Evolutionary conservation across 1,140 invertebrate genomes (phyloP).

Genomic region (Bathynomus jamesi): DNA sequence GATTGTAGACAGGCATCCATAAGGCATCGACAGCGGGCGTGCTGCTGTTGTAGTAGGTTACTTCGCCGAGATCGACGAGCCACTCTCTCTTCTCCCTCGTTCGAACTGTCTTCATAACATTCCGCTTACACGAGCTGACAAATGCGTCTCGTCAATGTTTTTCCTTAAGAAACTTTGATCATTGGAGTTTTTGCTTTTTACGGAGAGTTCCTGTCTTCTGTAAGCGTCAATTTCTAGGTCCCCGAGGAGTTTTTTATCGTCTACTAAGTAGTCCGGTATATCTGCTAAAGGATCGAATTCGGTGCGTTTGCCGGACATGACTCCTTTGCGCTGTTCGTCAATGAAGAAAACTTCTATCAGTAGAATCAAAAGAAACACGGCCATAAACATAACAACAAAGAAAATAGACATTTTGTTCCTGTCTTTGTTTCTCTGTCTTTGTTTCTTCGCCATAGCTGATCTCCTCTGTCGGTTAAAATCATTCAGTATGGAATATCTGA

Average conservation of each 20-base stretch:
- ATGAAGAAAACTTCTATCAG: slow-evolving; percentile 71
- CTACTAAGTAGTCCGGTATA: slow-evolving; percentile 32
- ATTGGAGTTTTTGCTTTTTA: slow-evolving; percentile 28
- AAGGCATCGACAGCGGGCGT: slow-evolving; percentile 38
- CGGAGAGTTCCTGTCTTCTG: slow-evolving; percentile 30
- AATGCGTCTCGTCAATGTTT: slow-evolving; percentile 34
- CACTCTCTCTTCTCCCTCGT: slow-evolving; percentile 26
- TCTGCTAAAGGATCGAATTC: slow-evolving; percentile 23
- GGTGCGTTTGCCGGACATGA: slow-evolving; percentile 13
- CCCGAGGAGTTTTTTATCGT: slow-evolving; percentile 32
- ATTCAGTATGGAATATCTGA: slow-evolving; percentile 32
- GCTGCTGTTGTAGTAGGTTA: slow-evolving; percentile 26
- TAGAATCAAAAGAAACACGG: slow-evolving; percentile 74
- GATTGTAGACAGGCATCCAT: slow-evolving; percentile 45
- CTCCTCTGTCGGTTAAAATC: slow-evolving; percentile 30
- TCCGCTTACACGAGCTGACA: slow-evolving; percentile 29
- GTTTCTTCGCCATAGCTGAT: slow-evolving; percentile 28
- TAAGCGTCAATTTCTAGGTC: slow-evolving; percentile 36
- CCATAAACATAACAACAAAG: slow-evolving; percentile 79
- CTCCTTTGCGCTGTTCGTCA: slow-evolving; percentile 45
- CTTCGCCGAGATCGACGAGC: slow-evolving; percentile 20
- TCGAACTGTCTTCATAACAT: slow-evolving; percentile 27
- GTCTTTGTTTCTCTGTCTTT: slow-evolving; percentile 42
- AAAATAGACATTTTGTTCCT: slow-evolving; percentile 76
- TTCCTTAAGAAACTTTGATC: slow-evolving; percentile 31